Conservation (phyloP, 2,888 invertebrate genomes). For the Branchipolynoe longqiensis region DNA sequence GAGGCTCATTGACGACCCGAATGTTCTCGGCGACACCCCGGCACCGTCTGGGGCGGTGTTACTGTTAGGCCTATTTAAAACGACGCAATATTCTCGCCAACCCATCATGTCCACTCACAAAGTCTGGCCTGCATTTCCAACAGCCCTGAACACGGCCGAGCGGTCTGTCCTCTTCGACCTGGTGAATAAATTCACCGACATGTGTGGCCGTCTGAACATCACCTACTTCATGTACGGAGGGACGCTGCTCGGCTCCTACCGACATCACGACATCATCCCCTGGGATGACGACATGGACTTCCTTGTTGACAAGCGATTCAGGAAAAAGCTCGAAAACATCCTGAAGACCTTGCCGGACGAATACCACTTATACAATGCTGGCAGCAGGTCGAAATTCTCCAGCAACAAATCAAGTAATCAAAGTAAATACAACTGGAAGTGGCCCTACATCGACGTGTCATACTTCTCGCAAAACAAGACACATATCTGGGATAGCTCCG, state of each 20-base stretch:
- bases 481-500: slow-evolving; percentile 66
- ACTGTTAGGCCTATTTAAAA: too few relatives aligned
- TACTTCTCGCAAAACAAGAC: slow-evolving; percentile 67
- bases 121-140: background rate
- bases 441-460: slow-evolving; percentile 68
- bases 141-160: background rate
- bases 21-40: background rate
- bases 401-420: slow-evolving; percentile 42
- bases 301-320: slow-evolving; percentile 44
- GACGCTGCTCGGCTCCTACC: slow-evolving; percentile 66
- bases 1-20: too few relatives aligned
- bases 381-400: slow-evolving; percentile 64
- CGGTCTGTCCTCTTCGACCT: slow-evolving; percentile 29
- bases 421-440: slow-evolving; percentile 64
- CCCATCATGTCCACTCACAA: background rate
- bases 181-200: slow-evolving; percentile 44
- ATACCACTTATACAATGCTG: slow-evolving; percentile 58
- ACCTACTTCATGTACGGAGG: slow-evolving; percentile 66
- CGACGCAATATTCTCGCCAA: too few relatives aligned
- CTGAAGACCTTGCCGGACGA: slow-evolving; percentile 45
- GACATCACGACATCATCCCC: slow-evolving; percentile 67
- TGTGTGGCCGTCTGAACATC: slow-evolving; percentile 45
- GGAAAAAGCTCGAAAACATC: slow-evolving; percentile 28
- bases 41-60: background rate
- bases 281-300: slow-evolving; percentile 68